phyloP scores from a whole-genome alignment of 2,888 invertebrate genomes.

The Nephrocerus scutellatus region DNA sequence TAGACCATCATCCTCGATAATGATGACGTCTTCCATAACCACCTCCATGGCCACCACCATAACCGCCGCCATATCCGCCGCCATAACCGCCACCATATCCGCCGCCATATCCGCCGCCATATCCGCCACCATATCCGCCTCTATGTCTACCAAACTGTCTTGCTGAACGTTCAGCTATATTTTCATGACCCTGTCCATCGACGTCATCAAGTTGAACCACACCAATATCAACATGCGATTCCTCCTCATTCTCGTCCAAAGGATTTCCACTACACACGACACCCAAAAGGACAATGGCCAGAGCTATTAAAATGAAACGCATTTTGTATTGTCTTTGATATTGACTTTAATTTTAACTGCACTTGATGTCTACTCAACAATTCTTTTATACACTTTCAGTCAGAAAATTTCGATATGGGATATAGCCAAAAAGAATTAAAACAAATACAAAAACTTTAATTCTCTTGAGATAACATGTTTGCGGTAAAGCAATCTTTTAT shows the following conservation, averaged over 20 bases:
- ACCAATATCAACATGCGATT: neutral
- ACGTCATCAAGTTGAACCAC: neutral
- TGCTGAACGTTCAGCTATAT: neutral
- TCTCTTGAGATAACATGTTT: too few relatives aligned
- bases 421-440: too few relatives aligned
- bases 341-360: too few relatives aligned
- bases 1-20: slow-evolving; percentile 6
- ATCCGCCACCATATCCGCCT: neutral
- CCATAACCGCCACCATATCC: neutral
- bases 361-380: too few relatives aligned
- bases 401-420: too few relatives aligned
- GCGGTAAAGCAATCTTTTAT: too few relatives aligned
- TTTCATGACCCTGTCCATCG: neutral
- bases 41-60: slow-evolving; percentile 6
- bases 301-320: neutral
- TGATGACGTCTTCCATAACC: slow-evolving; percentile 15
- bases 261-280: neutral
- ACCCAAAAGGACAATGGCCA: neutral
- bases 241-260: neutral
- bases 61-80: slow-evolving; percentile 4
- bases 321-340: too few relatives aligned
- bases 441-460: too few relatives aligned
- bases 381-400: too few relatives aligned
- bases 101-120: too few relatives aligned
- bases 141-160: too few relatives aligned